These are phyloP conservation scores for Drosophila subsilvestris DNA, from an alignment of 2,888 invertebrate genomes.

Conservation along the genomic window DNA sequence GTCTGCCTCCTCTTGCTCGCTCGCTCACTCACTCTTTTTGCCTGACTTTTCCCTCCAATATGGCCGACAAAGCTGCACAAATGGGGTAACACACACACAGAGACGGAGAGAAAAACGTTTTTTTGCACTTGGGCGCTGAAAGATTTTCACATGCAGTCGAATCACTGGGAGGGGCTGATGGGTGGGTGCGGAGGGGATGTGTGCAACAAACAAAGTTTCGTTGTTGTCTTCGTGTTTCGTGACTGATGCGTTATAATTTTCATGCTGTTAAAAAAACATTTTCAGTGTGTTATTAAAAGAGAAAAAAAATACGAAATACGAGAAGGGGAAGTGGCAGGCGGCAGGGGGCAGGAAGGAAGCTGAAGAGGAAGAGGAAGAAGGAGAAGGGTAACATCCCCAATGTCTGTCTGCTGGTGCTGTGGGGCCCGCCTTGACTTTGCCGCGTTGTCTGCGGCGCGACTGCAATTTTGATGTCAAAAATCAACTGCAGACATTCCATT, in stretches of 20 bases:
- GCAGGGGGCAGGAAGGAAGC: background rate
- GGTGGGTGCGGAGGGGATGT: background rate
- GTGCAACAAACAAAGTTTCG: background rate
- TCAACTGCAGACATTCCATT: conserved; percentile 72
- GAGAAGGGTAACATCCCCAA: conserved; percentile 31
- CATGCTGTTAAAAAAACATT: conserved; percentile 73
- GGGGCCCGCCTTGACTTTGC: conserved; percentile 54
- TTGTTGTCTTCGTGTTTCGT: conserved; percentile 61
- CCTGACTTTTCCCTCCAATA: conserved; percentile 52
- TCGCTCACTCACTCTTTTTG: conserved; percentile 7
- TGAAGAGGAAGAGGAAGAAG: conserved; percentile 18
- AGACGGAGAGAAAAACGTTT: conserved; percentile 31
- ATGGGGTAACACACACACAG: conserved; percentile 34
- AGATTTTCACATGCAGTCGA: conserved; percentile 54
- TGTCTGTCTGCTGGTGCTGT: conserved; percentile 22
- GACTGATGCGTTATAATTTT: conserved; percentile 81
- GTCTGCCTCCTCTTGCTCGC: background rate
- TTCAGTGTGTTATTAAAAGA: conserved; percentile 66
- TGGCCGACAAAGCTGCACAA: conserved; percentile 57
- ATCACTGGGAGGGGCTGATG: background rate
- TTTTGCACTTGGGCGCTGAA: conserved; percentile 56
- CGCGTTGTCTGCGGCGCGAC: conserved; percentile 50
- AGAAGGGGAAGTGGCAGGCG: background rate
- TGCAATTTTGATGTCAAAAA: conserved; percentile 82
- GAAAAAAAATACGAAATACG: conserved; percentile 5